phyloP scores from a whole-genome alignment of 2,888 invertebrate species.

The Euplexia lucipara region DNA sequence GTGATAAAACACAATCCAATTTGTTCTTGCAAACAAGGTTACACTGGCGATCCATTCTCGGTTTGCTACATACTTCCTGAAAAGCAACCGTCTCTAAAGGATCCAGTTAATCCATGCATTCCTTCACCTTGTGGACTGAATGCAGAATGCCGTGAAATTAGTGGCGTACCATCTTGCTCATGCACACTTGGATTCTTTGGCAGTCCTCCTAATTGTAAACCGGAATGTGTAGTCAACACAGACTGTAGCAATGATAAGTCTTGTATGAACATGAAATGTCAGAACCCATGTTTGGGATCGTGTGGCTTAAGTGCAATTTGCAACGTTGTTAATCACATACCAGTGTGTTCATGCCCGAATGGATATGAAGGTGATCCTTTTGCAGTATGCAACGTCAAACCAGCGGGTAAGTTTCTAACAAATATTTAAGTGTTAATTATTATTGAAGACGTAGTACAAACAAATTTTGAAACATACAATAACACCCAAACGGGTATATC shows the following conservation, averaged over 20 bases:
- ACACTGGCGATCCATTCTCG: constrained; percentile 92
- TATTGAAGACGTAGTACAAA: background rate
- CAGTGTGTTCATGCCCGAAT: constrained; percentile 92
- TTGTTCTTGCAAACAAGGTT: constrained; percentile 92
- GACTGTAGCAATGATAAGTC: constrained; percentile 94
- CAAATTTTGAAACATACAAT: background rate
- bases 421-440: constrained; percentile 18
- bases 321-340: constrained; percentile 94
- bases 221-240: constrained; percentile 93
- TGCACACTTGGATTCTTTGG: constrained; percentile 93
- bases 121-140: constrained; percentile 95
- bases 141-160: constrained; percentile 91
- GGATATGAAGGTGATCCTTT: constrained; percentile 95
- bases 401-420: constrained; percentile 75
- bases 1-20: constrained; percentile 94
- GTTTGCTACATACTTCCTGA: constrained; percentile 81
- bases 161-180: constrained; percentile 92
- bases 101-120: constrained; percentile 91
- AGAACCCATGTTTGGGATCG: constrained; percentile 94
- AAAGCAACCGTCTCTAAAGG: constrained; percentile 71
- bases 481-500: too few species aligned
- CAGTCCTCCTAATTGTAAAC: constrained; percentile 94
- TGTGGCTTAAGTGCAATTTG: constrained; percentile 94
- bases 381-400: constrained; percentile 92
- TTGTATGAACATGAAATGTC: constrained; percentile 94